A percentile compares a stretch with the other conserved stretches of the same genome.
phyloP scores from a whole-genome alignment of 2,888 invertebrate species.

The Nebria brevicollis region DNA sequence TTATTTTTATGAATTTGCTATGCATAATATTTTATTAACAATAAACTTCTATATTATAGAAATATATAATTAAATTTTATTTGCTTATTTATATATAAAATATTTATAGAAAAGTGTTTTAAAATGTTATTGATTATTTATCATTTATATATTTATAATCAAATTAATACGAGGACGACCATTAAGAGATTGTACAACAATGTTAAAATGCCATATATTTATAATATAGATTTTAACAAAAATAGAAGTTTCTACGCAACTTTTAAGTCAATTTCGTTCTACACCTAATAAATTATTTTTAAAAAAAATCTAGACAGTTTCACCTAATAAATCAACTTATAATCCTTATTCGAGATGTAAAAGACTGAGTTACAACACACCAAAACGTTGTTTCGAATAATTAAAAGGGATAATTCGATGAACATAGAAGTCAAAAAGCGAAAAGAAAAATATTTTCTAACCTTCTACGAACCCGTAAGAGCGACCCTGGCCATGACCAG shows the following conservation, averaged over 20 bases:
- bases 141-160: background rate
- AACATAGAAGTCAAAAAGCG: background rate
- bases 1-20: background rate
- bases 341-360: background rate
- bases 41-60: background rate
- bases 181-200: background rate
- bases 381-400: background rate
- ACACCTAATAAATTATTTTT: background rate
- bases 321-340: background rate
- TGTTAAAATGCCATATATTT: no score
- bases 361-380: background rate
- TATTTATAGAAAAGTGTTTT: background rate
- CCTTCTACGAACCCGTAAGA: background rate
- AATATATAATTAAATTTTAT: conserved; percentile 1
- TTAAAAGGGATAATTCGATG: background rate
- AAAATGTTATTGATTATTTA: background rate
- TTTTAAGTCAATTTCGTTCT: background rate
- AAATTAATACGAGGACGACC: background rate
- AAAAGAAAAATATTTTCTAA: background rate
- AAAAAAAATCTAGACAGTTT: background rate
- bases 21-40: background rate
- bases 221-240: background rate
- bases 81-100: background rate
- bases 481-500: conserved; percentile 17
- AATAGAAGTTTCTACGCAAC: background rate